Evolutionary conservation across 2,113 vertebrate species (phyloP), one percentile per base, ranked within the genome.

Genomic region (Apaloderma vittatum): DNA sequence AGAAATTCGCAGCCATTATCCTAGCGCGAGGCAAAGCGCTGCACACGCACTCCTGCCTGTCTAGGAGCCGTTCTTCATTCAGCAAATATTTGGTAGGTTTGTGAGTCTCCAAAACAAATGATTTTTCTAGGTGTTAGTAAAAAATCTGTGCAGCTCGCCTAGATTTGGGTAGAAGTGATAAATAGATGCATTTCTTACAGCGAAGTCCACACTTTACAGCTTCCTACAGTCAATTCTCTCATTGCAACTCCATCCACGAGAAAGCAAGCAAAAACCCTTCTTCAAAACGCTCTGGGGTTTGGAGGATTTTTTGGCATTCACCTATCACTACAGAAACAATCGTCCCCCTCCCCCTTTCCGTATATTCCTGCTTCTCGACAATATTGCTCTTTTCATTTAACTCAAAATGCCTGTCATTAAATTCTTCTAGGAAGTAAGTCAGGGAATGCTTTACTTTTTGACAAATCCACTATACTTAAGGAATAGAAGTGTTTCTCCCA

Each of bases 1-100:
- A 62, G 26, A 91, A 91, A 91, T 62, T 3, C 71, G 70, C 83
- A 94, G 88, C 93, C 93, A 76, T 76, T 88, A 90, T 29, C 74
- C 54, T n/a, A 40, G 54, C 18, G 58, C 10, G 43, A 95, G 76
- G 68, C 32, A 94, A 94, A 95, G 70, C 0, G 6, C 55, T 76
- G 86, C 79, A 67, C 26, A 24, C 11, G 32, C 29, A 22, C 32
- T 83, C 43, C 75, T 94, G 92, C 52, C 89, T 91, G 72, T 43
- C 68, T 63, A 22, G 3, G 5, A 57, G 15, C 79, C 40, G 48
- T 79, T 43, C 66, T 88, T 83, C 67, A 51, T 48, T 93, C 68
- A 51, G 67, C 55, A 95, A 78, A 48, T 74, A 90, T 61, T 86
- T 48, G 65, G 48, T 22, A 37, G 19, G 15, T 51, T 83, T 59